These are phyloP conservation scores for Drosophila maculinotata DNA, from an alignment of 2,888 invertebrate species.

Conservation along the genomic window DNA sequence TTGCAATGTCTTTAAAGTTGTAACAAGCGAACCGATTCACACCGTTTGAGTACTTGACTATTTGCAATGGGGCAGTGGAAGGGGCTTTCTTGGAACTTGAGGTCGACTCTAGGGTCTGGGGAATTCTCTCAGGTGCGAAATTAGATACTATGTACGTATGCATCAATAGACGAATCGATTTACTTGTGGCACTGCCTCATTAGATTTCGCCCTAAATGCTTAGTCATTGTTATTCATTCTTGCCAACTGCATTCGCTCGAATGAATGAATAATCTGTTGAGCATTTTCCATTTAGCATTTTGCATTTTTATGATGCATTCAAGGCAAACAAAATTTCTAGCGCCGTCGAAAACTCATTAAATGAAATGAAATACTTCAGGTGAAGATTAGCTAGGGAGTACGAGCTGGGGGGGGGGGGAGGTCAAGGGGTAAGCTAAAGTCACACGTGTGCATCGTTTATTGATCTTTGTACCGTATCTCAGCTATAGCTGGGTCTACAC, in stretches of 20 bases:
- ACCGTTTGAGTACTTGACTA: constrained; percentile 3
- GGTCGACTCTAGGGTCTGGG: constrained; percentile 16
- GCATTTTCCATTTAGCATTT: constrained; percentile 6
- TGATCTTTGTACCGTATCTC: constrained; percentile 26
- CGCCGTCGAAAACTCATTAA: too few species aligned
- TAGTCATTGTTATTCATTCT: constrained; percentile 30
- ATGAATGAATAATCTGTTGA: constrained; percentile 45
- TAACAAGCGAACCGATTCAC: constrained; percentile 43
- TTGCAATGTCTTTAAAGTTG: constrained; percentile 5
- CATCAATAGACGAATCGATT: constrained; percentile 24
- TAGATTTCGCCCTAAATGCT: constrained; percentile 23
- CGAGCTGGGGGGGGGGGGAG: too few species aligned
- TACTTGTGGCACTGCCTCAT: constrained; percentile 10
- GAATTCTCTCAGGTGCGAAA: constrained; percentile 4
- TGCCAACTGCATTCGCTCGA: constrained; percentile 28
- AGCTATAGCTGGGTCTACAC: background rate
- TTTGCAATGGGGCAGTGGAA: background rate
- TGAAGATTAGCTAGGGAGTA: too few species aligned
- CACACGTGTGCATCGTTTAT: constrained; percentile 9
- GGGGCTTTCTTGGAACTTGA: constrained; percentile 30
- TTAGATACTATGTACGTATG: background rate
- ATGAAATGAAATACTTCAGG: too few species aligned
- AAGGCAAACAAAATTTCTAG: constrained; percentile 5
- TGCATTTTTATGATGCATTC: constrained; percentile 5
- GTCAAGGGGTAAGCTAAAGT: background rate